Conservation (phyloP, 2,888 invertebrate species). For the Sminthurinus aureus region DNA sequence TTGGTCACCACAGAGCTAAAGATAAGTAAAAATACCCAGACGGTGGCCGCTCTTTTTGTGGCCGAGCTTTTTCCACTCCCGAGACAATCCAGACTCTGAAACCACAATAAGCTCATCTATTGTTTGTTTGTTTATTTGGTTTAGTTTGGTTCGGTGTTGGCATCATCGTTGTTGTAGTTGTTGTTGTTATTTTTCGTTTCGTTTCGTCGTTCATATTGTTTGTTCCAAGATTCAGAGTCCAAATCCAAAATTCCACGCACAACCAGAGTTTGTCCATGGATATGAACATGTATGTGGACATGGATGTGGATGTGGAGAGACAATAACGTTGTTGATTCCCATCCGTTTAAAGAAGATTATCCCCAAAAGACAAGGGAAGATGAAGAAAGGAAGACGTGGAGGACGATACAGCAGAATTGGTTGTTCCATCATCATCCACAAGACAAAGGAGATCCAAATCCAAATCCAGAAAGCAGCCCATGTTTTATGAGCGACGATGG, state of each 20-base stretch:
- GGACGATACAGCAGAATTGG: not conserved
- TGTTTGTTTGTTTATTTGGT: not conserved
- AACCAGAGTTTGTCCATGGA: not conserved
- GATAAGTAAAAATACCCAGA: slow-evolving; percentile 53
- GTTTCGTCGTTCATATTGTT: too few relatives aligned
- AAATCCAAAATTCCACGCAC: not conserved
- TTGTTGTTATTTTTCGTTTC: not conserved
- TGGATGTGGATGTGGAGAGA: not conserved
- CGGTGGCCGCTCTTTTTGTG: not conserved
- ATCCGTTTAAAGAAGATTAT: slow-evolving; percentile 17
- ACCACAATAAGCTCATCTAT: slow-evolving; percentile 32
- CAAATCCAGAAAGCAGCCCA: not conserved
- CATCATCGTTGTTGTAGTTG: not conserved
- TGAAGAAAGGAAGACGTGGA: not conserved
- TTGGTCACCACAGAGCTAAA: slow-evolving; percentile 54
- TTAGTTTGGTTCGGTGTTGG: not conserved
- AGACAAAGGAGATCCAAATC: not conserved
- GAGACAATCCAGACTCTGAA: slow-evolving; percentile 4
- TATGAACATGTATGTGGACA: not conserved
- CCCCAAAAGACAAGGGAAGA: slow-evolving; percentile 5
- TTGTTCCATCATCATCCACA: not conserved
- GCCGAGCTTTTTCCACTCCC: slow-evolving; percentile 19
- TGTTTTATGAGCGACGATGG: slow-evolving; percentile 11
- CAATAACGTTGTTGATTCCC: slow-evolving; percentile 4
- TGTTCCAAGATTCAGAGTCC: too few relatives aligned